A percentile compares a stretch with the other conserved stretches of the same genome.
phyloP scores from a whole-genome alignment of 2,888 invertebrate genomes.

The Noctua fimbriata region DNA sequence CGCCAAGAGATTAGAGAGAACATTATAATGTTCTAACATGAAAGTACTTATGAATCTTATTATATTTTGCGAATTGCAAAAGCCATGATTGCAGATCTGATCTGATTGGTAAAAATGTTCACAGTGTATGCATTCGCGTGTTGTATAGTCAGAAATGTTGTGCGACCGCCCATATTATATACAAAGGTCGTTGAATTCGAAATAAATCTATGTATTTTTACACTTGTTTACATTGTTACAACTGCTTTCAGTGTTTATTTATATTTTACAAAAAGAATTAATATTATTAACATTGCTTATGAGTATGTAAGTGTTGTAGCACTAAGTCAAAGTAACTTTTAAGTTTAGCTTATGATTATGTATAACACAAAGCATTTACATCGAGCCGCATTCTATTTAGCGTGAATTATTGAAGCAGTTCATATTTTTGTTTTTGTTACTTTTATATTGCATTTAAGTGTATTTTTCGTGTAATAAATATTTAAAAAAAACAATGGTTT shows the following conservation, averaged over 20 bases:
- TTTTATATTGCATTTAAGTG: constrained; percentile 60
- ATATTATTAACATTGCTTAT: constrained; percentile 67
- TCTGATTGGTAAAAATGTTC: constrained; percentile 41
- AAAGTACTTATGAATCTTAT: constrained; percentile 74
- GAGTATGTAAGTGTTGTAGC: constrained; percentile 41
- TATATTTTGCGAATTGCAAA: constrained; percentile 62
- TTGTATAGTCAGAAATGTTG: constrained; percentile 24
- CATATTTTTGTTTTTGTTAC: constrained; percentile 51
- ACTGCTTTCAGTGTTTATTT: constrained; percentile 53
- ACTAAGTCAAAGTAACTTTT: constrained; percentile 50
- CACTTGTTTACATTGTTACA: constrained; percentile 60
- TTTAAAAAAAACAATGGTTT: not conserved
- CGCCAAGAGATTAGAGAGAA: constrained; percentile 79
- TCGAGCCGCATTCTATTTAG: constrained; percentile 35
- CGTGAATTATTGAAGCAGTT: constrained; percentile 38
- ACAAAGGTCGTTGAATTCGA: constrained; percentile 51
- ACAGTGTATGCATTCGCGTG: constrained; percentile 10
- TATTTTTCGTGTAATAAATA: constrained; percentile 61
- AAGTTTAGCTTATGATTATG: constrained; percentile 48
- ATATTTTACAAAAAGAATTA: constrained; percentile 45
- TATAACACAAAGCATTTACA: constrained; percentile 52
- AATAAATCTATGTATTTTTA: constrained; percentile 60
- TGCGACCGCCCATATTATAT: constrained; percentile 45
- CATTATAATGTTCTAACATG: constrained; percentile 30
- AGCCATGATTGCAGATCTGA: constrained; percentile 58